Conservation (phyloP, 2,888 invertebrate species). For the Eristalinus sepulchralis region DNA sequence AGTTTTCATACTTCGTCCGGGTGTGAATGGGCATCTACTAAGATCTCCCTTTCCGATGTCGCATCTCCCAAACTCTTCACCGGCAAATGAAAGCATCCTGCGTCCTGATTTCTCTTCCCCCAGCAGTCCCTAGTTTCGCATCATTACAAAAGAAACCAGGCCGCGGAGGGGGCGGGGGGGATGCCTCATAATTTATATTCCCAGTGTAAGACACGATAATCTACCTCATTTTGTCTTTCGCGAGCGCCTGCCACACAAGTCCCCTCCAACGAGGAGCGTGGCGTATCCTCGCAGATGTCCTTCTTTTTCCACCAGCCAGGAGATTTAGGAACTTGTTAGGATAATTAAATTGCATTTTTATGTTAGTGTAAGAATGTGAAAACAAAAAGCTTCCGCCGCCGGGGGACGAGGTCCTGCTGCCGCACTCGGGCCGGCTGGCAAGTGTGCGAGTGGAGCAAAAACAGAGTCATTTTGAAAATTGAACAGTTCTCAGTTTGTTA, state of each 20-base stretch:
- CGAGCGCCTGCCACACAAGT: background rate
- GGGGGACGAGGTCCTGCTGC: background rate
- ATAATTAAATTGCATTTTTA: slow-evolving; percentile 71
- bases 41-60: background rate
- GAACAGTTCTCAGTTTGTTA: slow-evolving; percentile 41
- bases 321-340: slow-evolving; percentile 67
- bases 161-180: background rate
- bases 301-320: slow-evolving; percentile 10
- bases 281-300: slow-evolving; percentile 22
- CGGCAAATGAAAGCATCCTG: slow-evolving; percentile 28
- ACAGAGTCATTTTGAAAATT: slow-evolving; percentile 67
- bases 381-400: slow-evolving; percentile 3
- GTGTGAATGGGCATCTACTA: no score
- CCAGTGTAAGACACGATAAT: slow-evolving; percentile 66
- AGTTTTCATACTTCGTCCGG: no score
- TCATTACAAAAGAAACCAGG: no score
- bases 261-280: background rate
- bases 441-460: slow-evolving; percentile 25
- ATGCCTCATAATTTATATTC: slow-evolving; percentile 62
- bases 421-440: background rate
- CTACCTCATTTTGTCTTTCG: slow-evolving; percentile 65
- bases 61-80: slow-evolving; percentile 21
- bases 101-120: slow-evolving; percentile 49
- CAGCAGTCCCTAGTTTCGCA: slow-evolving; percentile 30
- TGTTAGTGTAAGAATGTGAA: slow-evolving; percentile 46